A percentile compares a stretch with the other conserved stretches of the same genome.
phyloP scores from a whole-genome alignment of 1,140 invertebrate species.

The Octopus sinensis region DNA sequence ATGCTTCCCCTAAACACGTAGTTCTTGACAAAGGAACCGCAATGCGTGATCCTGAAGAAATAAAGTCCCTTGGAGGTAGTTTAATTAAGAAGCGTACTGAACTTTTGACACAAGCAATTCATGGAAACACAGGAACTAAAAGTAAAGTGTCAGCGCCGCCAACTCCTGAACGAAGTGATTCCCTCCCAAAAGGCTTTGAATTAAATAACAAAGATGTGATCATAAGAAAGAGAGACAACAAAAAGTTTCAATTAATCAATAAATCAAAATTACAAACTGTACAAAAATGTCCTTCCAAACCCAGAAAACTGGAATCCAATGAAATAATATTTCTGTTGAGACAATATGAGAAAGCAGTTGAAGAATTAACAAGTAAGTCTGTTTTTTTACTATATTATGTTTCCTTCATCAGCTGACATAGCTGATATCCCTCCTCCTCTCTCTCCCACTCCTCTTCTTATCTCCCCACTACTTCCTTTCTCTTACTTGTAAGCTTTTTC shows the following conservation, averaged over 20 bases:
- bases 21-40: background rate
- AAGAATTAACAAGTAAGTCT: background rate
- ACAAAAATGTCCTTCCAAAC: background rate
- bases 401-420: background rate
- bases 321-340: background rate
- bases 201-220: background rate
- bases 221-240: background rate
- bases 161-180: background rate
- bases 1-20: background rate
- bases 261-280: background rate
- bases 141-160: background rate
- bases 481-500: background rate
- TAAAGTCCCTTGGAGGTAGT: background rate
- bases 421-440: background rate
- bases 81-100: background rate
- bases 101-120: background rate
- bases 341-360: background rate
- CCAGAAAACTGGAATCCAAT: background rate
- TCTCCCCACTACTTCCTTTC: background rate
- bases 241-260: background rate
- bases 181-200: background rate
- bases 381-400: background rate
- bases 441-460: background rate
- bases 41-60: background rate
- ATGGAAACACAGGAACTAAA: background rate